Conservation (phyloP, 2,113 vertebrate genomes). For the Sylvietta virens region DNA sequence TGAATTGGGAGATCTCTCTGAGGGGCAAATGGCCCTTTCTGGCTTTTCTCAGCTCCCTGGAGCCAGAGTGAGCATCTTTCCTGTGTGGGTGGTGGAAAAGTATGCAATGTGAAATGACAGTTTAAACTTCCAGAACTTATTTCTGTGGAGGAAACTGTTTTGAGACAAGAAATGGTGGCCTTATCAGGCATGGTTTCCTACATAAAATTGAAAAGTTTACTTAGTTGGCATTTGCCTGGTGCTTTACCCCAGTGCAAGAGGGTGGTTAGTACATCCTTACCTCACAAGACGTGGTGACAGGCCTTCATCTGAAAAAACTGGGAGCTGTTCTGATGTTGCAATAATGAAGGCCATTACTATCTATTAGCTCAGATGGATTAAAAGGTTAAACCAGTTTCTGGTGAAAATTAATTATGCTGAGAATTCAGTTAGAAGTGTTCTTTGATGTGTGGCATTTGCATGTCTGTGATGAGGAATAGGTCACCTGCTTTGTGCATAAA, state of each 20-base stretch:
- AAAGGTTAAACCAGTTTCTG: slow-evolving; percentile 60
- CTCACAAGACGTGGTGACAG: background rate
- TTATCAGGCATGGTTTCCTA: background rate
- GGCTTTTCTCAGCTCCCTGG: background rate
- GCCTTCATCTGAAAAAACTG: background rate
- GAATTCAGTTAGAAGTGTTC: slow-evolving; percentile 21
- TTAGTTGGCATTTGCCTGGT: background rate
- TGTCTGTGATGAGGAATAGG: slow-evolving; percentile 29
- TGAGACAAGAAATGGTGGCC: background rate
- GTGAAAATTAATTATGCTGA: slow-evolving; percentile 48
- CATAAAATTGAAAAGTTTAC: background rate
- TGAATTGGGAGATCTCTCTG: background rate
- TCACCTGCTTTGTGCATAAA: slow-evolving; percentile 31
- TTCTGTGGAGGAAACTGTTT: background rate
- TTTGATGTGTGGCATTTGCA: slow-evolving; percentile 56
- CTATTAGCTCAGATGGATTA: slow-evolving; percentile 42
- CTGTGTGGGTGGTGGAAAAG: background rate
- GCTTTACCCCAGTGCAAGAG: background rate
- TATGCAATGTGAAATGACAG: background rate
- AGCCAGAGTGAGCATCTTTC: background rate
- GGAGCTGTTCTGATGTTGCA: background rate
- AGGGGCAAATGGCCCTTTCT: background rate
- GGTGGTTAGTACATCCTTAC: background rate
- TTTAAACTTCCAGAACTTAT: background rate
- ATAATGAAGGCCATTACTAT: slow-evolving; percentile 42